Evolutionary conservation across 1,140 invertebrate species (phyloP).

Genomic region (Drosophila lacertosa): DNA sequence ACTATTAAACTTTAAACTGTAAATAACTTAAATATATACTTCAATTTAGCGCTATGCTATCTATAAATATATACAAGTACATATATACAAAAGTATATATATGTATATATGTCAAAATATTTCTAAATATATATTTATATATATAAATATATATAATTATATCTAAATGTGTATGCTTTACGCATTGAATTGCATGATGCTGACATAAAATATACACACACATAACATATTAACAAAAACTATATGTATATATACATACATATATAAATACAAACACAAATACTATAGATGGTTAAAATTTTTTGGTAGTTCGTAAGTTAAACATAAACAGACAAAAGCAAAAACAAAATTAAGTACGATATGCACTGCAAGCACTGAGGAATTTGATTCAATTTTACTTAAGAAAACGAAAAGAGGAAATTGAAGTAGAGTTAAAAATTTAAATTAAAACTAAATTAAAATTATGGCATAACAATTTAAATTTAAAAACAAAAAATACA

Average conservation of each 20-base stretch:
- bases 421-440: conserved; percentile 56
- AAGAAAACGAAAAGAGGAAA: conserved; percentile 73
- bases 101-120: not conserved
- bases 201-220: conserved; percentile 1
- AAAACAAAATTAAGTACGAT: conserved; percentile 64
- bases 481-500: conserved; percentile 21
- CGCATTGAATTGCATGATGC: conserved; percentile 4
- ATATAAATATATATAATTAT: conserved; percentile 1
- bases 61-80: conserved; percentile 3
- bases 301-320: conserved; percentile 50
- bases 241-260: conserved; percentile 14
- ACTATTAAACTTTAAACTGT: conserved; percentile 71
- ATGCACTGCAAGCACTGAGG: conserved; percentile 84
- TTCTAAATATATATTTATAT: too few relatives aligned
- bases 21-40: conserved; percentile 29
- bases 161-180: not conserved
- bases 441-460: conserved; percentile 20
- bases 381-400: conserved; percentile 84
- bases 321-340: conserved; percentile 47
- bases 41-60: conserved; percentile 13
- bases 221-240: conserved; percentile 4
- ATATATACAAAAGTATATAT: not conserved
- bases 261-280: conserved; percentile 20
- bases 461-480: conserved; percentile 41
- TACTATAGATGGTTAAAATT: conserved; percentile 46